phyloP scores from a whole-genome alignment of 2,888 invertebrate species.

The Drosophila bunnanda region DNA sequence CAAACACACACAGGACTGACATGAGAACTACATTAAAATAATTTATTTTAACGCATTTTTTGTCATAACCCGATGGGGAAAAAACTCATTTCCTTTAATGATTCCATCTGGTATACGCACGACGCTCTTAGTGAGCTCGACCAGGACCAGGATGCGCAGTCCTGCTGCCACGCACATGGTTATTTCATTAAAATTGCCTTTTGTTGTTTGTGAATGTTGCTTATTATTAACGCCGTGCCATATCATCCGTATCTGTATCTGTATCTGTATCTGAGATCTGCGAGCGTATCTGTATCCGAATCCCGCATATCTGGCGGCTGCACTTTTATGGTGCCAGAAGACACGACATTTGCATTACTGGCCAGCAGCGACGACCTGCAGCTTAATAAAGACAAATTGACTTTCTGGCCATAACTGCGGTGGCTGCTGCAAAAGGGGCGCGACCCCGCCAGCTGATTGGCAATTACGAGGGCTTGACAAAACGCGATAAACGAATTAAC shows the following conservation, averaged over 20 bases:
- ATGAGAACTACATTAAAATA: conserved; percentile 84
- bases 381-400: conserved; percentile 79
- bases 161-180: conserved; percentile 68
- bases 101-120: conserved; percentile 75
- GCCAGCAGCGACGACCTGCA: conserved; percentile 40
- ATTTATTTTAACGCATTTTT: conserved; percentile 82
- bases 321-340: conserved; percentile 70
- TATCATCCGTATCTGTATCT: conserved; percentile 47
- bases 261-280: conserved; percentile 36
- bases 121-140: conserved; percentile 53
- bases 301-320: conserved; percentile 53
- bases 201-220: conserved; percentile 81
- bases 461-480: conserved; percentile 61
- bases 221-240: conserved; percentile 75
- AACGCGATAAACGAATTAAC: conserved; percentile 74
- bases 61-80: conserved; percentile 80
- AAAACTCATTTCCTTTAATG: conserved; percentile 81
- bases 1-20: conserved; percentile 61
- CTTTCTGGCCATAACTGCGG: conserved; percentile 57
- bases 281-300: conserved; percentile 35
- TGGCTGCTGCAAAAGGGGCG: conserved; percentile 5
- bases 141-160: conserved; percentile 39
- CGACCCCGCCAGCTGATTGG: conserved; percentile 59
- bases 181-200: conserved; percentile 81
- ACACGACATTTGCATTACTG: conserved; percentile 76